Percentiles rank a stretch among this genome's conserved stretches.
These are phyloP conservation scores for Charaxes varanes DNA, from an alignment of 1,140 invertebrate genomes.

Conservation along the genomic window DNA sequence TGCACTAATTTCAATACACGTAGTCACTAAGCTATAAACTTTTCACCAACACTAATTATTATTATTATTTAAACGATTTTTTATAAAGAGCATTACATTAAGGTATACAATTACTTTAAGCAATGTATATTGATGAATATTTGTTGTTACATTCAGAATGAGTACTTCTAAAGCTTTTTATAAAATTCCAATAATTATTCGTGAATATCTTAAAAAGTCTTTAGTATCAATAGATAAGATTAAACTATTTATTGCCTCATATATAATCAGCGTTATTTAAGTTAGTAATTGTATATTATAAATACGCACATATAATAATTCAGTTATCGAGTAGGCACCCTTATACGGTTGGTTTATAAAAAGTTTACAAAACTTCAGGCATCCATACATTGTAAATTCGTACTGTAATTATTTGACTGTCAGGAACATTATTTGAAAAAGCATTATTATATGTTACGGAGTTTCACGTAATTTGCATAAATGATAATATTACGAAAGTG, in stretches of 20 bases:
- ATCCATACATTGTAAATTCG: slow-evolving; percentile 1
- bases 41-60: slow-evolving; percentile 9
- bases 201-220: slow-evolving; percentile 35
- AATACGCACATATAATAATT: neutral
- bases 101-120: slow-evolving; percentile 19
- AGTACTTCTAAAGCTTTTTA: slow-evolving; percentile 39
- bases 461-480: slow-evolving; percentile 1
- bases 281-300: slow-evolving; percentile 1
- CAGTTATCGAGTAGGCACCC: neutral
- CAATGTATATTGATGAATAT: slow-evolving; percentile 20
- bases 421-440: slow-evolving; percentile 1
- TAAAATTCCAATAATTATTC: slow-evolving; percentile 34
- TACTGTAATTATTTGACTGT: neutral
- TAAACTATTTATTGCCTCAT: slow-evolving; percentile 54
- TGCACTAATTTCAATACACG: slow-evolving; percentile 23
- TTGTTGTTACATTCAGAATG: slow-evolving; percentile 27
- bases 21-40: slow-evolving; percentile 8
- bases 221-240: slow-evolving; percentile 32
- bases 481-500: neutral
- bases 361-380: slow-evolving; percentile 2
- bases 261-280: slow-evolving; percentile 22
- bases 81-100: slow-evolving; percentile 9
- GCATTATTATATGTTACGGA: too few species aligned
- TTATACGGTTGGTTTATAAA: slow-evolving; percentile 1
- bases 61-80: neutral